A percentile compares a stretch with the other conserved stretches of the same genome.
These are phyloP conservation scores for Alligator sinensis DNA, from an alignment of 2,113 vertebrate genomes.

Conservation along the genomic window DNA sequence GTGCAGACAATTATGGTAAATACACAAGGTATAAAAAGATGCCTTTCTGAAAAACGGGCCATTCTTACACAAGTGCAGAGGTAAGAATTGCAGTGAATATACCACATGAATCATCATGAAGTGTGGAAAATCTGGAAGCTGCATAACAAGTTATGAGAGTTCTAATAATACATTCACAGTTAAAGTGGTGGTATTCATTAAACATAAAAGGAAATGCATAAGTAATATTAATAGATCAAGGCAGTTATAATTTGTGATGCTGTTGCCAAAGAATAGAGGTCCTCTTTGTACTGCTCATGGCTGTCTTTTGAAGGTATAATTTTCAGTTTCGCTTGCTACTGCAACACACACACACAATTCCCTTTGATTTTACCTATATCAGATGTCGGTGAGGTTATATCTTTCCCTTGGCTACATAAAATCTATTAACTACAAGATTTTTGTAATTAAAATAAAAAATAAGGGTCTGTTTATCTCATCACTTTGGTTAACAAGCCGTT, in stretches of 20 bases:
- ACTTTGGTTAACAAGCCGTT: background rate
- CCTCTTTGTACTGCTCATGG: background rate
- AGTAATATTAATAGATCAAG: background rate
- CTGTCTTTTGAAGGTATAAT: background rate
- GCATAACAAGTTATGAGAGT: background rate
- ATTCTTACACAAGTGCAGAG: background rate
- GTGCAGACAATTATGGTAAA: background rate
- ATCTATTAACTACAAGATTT: background rate
- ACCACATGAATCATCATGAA: background rate
- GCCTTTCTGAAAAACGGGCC: background rate
- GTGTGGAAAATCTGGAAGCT: background rate
- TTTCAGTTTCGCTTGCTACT: background rate
- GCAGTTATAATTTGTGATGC: background rate
- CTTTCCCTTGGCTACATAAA: background rate
- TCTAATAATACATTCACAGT: background rate
- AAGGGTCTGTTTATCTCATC: background rate
- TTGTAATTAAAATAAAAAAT: background rate
- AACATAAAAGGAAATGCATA: background rate
- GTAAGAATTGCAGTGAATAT: background rate
- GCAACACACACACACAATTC: background rate
- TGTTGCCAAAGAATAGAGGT: background rate
- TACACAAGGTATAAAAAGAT: background rate
- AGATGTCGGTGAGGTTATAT: background rate
- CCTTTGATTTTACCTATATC: background rate
- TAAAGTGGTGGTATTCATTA: background rate